These are phyloP conservation scores for Chromobotia macracanthus DNA, from an alignment of 2,797 vertebrate genomes.

Conservation along the genomic window DNA sequence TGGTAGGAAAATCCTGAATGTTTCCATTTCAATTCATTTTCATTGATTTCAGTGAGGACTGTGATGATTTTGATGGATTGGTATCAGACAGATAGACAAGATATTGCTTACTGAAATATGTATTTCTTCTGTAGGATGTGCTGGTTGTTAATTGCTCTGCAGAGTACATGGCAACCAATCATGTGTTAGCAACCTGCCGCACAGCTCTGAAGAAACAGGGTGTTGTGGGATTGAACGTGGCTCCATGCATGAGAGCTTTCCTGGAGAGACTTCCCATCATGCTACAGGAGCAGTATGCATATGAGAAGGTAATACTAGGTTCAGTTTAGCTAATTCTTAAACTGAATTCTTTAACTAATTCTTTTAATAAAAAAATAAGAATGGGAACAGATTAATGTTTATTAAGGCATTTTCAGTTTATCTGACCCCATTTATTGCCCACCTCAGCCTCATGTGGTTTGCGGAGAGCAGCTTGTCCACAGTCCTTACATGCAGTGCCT, in stretches of 20 bases:
- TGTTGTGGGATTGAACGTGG: constrained; percentile 89
- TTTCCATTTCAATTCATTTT: neutral
- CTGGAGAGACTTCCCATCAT: constrained; percentile 92
- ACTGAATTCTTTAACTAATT: neutral
- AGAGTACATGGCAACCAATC: constrained; percentile 89
- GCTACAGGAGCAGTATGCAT: constrained; percentile 96
- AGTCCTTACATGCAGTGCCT: constrained; percentile 98
- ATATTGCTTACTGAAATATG: neutral
- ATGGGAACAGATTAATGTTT: neutral
- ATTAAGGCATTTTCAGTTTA: neutral
- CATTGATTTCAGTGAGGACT: neutral
- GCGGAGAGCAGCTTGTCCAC: constrained; percentile 96
- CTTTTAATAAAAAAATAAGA: neutral
- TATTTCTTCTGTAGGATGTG: constrained; percentile 81
- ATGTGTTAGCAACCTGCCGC: constrained; percentile 91
- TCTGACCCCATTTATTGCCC: constrained; percentile 18
- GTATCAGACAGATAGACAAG: neutral
- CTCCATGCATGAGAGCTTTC: constrained; percentile 96
- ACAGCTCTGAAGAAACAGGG: constrained; percentile 92
- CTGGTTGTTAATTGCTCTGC: constrained; percentile 91
- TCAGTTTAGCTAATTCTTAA: no score
- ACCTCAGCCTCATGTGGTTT: constrained; percentile 90
- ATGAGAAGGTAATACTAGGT: constrained; percentile 83
- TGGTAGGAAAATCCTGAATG: constrained; percentile 73
- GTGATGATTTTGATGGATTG: neutral